Percentiles rank a stretch among this genome's conserved stretches.
phyloP scores from a whole-genome alignment of 2,797 vertebrate genomes.

The Mallotus villosus region DNA sequence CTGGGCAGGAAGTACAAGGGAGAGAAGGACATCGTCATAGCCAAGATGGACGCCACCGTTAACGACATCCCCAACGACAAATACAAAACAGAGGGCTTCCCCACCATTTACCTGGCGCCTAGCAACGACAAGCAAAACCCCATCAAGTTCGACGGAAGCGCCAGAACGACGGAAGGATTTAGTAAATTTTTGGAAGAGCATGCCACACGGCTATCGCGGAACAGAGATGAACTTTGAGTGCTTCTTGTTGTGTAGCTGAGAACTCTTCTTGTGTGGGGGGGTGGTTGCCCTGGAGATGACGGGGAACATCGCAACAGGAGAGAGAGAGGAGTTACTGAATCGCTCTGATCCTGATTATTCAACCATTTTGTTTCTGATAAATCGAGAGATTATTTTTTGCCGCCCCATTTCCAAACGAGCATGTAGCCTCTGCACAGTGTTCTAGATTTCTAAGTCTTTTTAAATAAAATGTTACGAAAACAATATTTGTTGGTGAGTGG shows the following conservation, averaged over 20 bases:
- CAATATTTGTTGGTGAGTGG: background rate
- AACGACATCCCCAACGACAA: constrained; percentile 84
- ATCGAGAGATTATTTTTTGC: constrained; percentile 62
- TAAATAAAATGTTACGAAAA: constrained; percentile 71
- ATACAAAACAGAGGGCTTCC: constrained; percentile 93
- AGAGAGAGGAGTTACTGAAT: constrained; percentile 63
- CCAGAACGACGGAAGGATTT: constrained; percentile 87
- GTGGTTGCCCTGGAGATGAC: constrained; percentile 12
- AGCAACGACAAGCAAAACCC: constrained; percentile 87
- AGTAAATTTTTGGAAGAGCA: constrained; percentile 93
- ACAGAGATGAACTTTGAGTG: constrained; percentile 88
- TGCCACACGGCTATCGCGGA: constrained; percentile 77
- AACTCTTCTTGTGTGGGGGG: constrained; percentile 58
- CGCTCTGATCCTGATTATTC: constrained; percentile 41
- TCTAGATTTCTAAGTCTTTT: constrained; percentile 65
- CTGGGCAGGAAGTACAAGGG: constrained; percentile 92
- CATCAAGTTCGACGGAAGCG: constrained; percentile 85
- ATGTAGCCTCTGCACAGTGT: constrained; percentile 67
- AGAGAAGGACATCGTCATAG: constrained; percentile 89
- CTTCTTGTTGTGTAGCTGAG: constrained; percentile 32
- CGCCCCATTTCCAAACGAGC: constrained; percentile 67
- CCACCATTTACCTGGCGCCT: constrained; percentile 94
- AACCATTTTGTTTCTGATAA: constrained; percentile 61
- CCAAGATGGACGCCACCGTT: constrained; percentile 95
- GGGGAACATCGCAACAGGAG: constrained; percentile 30